Percentiles rank a stretch among this genome's conserved stretches.
Evolutionary conservation across 2,797 vertebrate species (phyloP).

Genomic region (Myioborus miniatus): DNA sequence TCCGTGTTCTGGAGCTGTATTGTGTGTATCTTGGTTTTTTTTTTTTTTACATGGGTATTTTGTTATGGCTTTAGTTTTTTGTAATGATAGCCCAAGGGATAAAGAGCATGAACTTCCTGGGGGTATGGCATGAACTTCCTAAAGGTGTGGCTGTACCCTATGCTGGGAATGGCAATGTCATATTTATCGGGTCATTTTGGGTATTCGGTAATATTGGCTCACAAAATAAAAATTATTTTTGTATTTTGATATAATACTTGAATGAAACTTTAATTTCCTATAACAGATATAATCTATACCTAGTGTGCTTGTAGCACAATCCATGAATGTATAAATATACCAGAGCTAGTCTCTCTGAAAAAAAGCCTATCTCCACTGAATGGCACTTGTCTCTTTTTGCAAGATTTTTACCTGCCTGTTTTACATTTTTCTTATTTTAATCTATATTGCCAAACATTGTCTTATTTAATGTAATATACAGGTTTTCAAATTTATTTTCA

Average conservation of each 20-base stretch:
- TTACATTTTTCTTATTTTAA: background rate
- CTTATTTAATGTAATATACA: background rate
- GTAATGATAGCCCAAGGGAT: background rate
- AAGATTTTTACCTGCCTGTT: background rate
- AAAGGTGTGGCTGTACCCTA: background rate
- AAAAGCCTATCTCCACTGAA: background rate
- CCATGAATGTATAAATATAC: background rate
- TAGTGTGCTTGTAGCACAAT: background rate
- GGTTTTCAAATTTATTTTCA: background rate
- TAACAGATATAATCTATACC: background rate
- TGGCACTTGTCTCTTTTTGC: background rate
- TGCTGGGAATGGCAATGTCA: background rate
- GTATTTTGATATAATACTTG: background rate
- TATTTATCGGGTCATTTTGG: background rate
- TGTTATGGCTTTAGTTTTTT: background rate
- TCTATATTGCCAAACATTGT: background rate
- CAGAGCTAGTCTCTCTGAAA: background rate
- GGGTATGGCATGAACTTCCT: background rate
- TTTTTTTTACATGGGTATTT: background rate
- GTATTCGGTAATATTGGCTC: background rate
- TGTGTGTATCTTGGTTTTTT: background rate
- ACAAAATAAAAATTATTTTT: background rate
- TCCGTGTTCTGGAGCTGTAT: accelerated
- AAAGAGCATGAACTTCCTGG: background rate
- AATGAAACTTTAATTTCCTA: background rate